Evolutionary conservation across 2,113 vertebrate species (phyloP).

Genomic region (Elachura formosa): DNA sequence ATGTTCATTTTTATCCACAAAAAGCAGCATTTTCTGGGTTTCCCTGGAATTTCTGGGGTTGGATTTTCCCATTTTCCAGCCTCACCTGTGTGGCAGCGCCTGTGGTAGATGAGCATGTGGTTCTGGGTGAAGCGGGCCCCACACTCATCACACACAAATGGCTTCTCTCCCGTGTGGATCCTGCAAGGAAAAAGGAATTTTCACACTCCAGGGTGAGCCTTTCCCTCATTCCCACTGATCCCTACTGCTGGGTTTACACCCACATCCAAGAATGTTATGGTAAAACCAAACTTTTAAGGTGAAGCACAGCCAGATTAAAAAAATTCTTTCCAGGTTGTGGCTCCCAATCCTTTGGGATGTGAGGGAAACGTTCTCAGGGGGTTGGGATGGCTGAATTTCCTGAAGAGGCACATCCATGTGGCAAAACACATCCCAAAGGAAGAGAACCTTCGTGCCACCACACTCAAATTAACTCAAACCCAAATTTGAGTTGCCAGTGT

Average conservation of each 20-base stretch:
- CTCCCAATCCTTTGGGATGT: not conserved
- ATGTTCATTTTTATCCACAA: too few relatives aligned
- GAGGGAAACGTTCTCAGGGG: not conserved
- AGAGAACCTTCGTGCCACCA: not conserved
- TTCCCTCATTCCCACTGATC: not conserved
- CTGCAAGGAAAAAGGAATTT: slow-evolving; percentile 71
- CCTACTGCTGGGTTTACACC: rapidly evolving
- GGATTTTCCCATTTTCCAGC: not conserved
- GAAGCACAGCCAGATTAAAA: not conserved
- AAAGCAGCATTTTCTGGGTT: not conserved
- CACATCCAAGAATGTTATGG: rapidly evolving
- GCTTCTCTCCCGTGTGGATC: slow-evolving; percentile 96
- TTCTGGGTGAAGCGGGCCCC: slow-evolving; percentile 95
- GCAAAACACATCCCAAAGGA: not conserved
- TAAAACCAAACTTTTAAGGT: rapidly evolving
- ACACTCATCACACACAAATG: slow-evolving; percentile 91
- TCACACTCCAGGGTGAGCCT: not conserved
- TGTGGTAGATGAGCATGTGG: slow-evolving; percentile 97
- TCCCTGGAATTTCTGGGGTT: not conserved
- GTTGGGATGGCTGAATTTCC: not conserved
- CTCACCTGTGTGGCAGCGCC: slow-evolving; percentile 93
- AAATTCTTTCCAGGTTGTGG: not conserved
- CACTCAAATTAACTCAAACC: too few relatives aligned
- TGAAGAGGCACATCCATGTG: not conserved
- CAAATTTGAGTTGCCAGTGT: rapidly evolving